Evolutionary conservation across 1,140 invertebrate species (phyloP).

Genomic region (Drosophila teissieri): DNA sequence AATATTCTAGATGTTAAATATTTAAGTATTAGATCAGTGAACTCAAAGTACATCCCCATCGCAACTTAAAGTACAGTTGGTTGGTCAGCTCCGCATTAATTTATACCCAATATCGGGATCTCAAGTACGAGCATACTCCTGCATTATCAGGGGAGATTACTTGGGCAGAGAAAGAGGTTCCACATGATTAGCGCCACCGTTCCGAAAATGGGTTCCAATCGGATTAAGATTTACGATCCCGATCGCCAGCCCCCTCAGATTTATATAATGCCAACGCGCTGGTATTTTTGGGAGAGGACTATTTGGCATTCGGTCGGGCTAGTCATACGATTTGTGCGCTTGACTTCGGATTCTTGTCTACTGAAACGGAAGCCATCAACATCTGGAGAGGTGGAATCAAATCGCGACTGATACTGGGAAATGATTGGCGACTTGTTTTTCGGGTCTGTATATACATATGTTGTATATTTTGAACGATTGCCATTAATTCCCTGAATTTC

Average conservation of each 20-base stretch:
- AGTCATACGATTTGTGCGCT: conserved; percentile 29
- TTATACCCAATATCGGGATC: conserved; percentile 50
- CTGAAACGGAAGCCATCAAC: conserved; percentile 27
- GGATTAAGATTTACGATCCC: conserved; percentile 59
- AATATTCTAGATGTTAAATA: too few relatives aligned
- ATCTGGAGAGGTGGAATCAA: conserved; percentile 5
- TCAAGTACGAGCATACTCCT: conserved; percentile 19
- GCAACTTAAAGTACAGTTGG: conserved; percentile 22
- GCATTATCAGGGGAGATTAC: conserved; percentile 44
- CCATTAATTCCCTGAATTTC: conserved; percentile 36
- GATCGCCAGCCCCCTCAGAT: conserved; percentile 53
- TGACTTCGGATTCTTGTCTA: conserved; percentile 35
- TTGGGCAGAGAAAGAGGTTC: conserved; percentile 36
- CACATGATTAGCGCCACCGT: conserved; percentile 64
- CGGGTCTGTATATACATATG: conserved; percentile 60
- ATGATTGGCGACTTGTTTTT: conserved; percentile 79
- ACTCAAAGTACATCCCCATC: background rate
- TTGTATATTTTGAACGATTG: conserved; percentile 20
- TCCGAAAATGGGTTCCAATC: conserved; percentile 50
- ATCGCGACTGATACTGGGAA: conserved; percentile 62
- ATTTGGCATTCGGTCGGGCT: conserved; percentile 41
- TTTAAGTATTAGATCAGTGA: background rate
- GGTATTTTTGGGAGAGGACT: conserved; percentile 17
- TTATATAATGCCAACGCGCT: conserved; percentile 68
- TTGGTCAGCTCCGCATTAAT: conserved; percentile 11